Evolutionary conservation across 2,888 invertebrate genomes (phyloP).

Genomic region (Silvanus unidentatus): DNA sequence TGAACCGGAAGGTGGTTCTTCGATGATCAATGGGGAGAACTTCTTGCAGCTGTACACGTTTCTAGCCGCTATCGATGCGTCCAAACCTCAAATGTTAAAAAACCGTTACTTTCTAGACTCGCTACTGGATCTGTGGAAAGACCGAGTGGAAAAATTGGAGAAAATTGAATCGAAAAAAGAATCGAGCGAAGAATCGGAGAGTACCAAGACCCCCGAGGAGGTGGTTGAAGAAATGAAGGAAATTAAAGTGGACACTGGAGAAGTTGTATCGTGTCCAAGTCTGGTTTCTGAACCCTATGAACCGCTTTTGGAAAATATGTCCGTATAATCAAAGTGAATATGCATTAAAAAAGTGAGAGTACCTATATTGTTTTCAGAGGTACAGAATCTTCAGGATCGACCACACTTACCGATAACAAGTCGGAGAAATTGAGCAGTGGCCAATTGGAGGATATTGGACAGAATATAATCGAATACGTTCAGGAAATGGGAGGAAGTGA

Average conservation of each 20-base stretch:
- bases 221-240: slow-evolving; percentile 12
- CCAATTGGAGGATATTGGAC: no score
- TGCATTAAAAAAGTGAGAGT: no score
- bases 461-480: no score
- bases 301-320: no score
- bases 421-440: no score
- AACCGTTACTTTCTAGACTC: slow-evolving; percentile 41
- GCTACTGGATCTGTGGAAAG: slow-evolving; percentile 31
- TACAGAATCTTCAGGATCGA: no score
- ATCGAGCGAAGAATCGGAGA: slow-evolving; percentile 17
- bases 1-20: slow-evolving; percentile 78
- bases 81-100: slow-evolving; percentile 36
- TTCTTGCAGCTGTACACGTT: slow-evolving; percentile 58
- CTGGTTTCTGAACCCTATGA: slow-evolving; percentile 10
- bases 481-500: no score
- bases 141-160: slow-evolving; percentile 22
- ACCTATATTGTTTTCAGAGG: no score
- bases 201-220: slow-evolving; percentile 4
- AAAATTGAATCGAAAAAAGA: slow-evolving; percentile 22
- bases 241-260: slow-evolving; percentile 17
- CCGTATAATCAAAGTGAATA: no score
- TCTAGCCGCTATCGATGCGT: slow-evolving; percentile 55
- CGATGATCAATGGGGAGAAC: slow-evolving; percentile 61
- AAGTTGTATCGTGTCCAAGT: slow-evolving; percentile 34
- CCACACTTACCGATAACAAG: no score